Evolutionary conservation across 2,888 invertebrate species (phyloP), one percentile per base, ranked within the genome.

Genomic region (Dryomyza anilis): DNA sequence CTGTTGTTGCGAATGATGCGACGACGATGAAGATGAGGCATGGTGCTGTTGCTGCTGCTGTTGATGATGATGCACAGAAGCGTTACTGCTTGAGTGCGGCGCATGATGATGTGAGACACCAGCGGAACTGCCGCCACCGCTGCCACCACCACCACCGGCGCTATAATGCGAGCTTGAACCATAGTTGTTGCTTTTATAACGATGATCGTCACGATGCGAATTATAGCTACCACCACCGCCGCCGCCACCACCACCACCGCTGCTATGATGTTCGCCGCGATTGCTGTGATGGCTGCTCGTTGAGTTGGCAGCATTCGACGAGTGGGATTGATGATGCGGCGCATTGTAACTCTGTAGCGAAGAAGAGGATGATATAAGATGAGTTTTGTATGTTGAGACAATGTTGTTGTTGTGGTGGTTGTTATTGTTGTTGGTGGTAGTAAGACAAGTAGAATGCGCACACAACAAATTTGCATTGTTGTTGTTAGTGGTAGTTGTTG

Each of bases 151-250:
- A 45, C 65, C 68, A 56, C 71, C 69, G 39, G 71, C 71, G 67
- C 71, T 73, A 60, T 73, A 79, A 55, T 79, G 77, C 12, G 79
- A 78, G 73, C 78, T 79, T 14, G 79, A 78, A 72, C 78, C 78
- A 52, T 77, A 79, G 71, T 76, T 79, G 66, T 77, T 79, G 69
- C 79, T 79, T 69, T 78, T 79, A 67, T 79, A 79, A 64, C 79
- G 79, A 73, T 78, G 76, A 59, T 77, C 72, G 30, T 70, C 72
- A 30, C 78, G 77, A 66, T 80, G 78, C 12, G 76, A 72, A 57
- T 69, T 73, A 56, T 79, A 81, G 39, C 71, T 72, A 27, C 73
- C 71, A 46, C 72, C 68, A 53, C 72, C 69, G 60, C 68, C 57
- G 30, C 53, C 21, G 29, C 53, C 62, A 23, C 74, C 67, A n/a